phyloP scores from a whole-genome alignment of 1,140 invertebrate species.

The Drosophila pectinifera region DNA sequence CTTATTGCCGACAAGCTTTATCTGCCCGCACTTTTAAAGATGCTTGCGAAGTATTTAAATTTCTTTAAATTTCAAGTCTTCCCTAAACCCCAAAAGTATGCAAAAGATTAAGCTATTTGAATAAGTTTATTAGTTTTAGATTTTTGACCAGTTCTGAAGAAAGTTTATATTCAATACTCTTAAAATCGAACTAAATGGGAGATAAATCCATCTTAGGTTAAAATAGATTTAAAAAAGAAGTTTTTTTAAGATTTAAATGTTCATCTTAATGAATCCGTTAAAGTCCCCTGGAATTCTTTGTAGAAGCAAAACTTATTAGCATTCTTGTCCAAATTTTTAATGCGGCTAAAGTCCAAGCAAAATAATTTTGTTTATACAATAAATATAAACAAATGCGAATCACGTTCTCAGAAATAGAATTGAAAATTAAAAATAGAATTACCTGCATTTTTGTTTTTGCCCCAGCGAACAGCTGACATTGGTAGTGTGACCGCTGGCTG shows the following conservation, averaged over 20 bases:
- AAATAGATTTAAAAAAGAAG: too few species aligned
- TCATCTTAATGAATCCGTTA: too few species aligned
- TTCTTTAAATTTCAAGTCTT: neutral
- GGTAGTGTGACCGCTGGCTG: slow-evolving; percentile 14
- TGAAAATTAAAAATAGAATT: slow-evolving; percentile 21
- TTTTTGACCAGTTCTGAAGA: too few species aligned
- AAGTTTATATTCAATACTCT: too few species aligned
- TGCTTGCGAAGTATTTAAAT: neutral
- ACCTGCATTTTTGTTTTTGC: neutral
- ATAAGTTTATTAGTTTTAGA: too few species aligned
- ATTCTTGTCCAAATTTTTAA: too few species aligned
- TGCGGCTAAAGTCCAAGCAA: neutral
- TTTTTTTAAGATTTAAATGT: too few species aligned
- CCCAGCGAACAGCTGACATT: slow-evolving; percentile 12
- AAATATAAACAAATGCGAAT: slow-evolving; percentile 4
- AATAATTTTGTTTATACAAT: neutral
- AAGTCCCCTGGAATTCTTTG: too few species aligned
- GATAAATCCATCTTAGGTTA: too few species aligned
- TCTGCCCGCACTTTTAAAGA: neutral
- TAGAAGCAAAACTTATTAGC: too few species aligned
- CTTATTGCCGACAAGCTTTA: slow-evolving; percentile 5
- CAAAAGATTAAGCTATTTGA: too few species aligned
- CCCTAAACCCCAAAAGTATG: slow-evolving; percentile 2
- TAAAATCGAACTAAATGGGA: too few species aligned
- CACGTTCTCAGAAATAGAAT: slow-evolving; percentile 5